Evolutionary conservation across 2,797 vertebrate genomes (phyloP).

Genomic region (Chromobotia macracanthus): DNA sequence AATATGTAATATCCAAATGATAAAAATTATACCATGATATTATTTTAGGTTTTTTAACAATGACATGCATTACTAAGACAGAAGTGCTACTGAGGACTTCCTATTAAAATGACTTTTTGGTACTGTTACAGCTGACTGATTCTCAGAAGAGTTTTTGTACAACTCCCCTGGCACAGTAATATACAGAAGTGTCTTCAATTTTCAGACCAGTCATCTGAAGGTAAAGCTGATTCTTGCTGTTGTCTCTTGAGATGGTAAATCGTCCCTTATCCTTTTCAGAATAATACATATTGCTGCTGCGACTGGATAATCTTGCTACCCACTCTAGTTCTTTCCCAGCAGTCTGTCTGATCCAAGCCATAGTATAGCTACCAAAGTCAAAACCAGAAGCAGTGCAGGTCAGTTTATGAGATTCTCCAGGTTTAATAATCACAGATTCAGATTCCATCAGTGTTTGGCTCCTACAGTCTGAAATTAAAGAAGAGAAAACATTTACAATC

Average conservation of each 20-base stretch:
- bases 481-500: not conserved
- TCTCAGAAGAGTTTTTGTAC: not conserved
- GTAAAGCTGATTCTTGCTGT: no score
- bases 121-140: no score
- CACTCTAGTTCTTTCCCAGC: slow-evolving; percentile 62
- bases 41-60: no score
- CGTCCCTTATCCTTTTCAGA: slow-evolving; percentile 44
- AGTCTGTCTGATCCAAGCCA: slow-evolving; percentile 61
- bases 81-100: no score
- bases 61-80: no score
- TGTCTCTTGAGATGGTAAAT: no score
- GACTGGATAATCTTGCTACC: slow-evolving; percentile 45
- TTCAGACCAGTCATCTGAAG: no score
- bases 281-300: slow-evolving; percentile 22
- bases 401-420: slow-evolving; percentile 47
- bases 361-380: accelerated
- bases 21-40: no score
- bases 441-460: slow-evolving; percentile 61
- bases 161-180: slow-evolving; percentile 27
- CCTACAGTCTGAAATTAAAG: slow-evolving; percentile 19
- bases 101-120: no score
- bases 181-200: slow-evolving; percentile 51
- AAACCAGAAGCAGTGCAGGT: no score
- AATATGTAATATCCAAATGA: no score
- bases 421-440: slow-evolving; percentile 49